Evolutionary conservation across 2,888 invertebrate species (phyloP).

Genomic region (Microctonus aethiopoides): DNA sequence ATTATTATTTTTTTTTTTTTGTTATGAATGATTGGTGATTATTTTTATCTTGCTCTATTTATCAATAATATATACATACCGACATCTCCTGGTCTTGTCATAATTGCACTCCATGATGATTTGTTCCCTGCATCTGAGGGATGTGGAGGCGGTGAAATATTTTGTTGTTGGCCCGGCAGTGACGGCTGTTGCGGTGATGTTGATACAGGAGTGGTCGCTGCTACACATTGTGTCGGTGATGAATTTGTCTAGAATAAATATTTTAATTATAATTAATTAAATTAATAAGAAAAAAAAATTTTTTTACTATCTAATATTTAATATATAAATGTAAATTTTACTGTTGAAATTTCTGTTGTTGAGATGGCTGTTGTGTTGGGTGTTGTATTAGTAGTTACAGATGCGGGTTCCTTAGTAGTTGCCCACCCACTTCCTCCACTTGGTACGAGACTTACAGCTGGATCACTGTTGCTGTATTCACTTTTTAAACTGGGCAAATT

Average conservation of each 20-base stretch:
- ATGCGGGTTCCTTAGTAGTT: constrained; percentile 70
- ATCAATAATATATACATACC: constrained; percentile 45
- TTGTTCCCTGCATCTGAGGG: constrained; percentile 60
- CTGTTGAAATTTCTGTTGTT: constrained; percentile 59
- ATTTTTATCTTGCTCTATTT: not conserved
- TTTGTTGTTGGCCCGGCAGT: constrained; percentile 62
- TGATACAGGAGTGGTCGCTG: constrained; percentile 55
- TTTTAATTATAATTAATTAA: constrained; percentile 14
- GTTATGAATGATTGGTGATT: not conserved
- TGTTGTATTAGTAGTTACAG: constrained; percentile 64
- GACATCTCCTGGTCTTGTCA: constrained; percentile 66
- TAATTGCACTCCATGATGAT: constrained; percentile 66
- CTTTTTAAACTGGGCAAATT: constrained; percentile 99
- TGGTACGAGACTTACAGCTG: constrained; percentile 82
- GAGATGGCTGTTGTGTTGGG: constrained; percentile 58
- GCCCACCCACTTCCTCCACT: constrained; percentile 86
- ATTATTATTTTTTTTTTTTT: not conserved
- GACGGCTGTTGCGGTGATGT: constrained; percentile 54
- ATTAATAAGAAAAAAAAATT: not conserved
- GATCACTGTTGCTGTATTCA: constrained; percentile 85
- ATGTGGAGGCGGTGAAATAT: constrained; percentile 57
- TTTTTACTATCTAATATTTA: constrained; percentile 1
- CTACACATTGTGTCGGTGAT: constrained; percentile 61
- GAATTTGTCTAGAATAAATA: constrained; percentile 55
- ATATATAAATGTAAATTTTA: constrained; percentile 41